Percentiles rank a stretch among this genome's conserved stretches.
These are phyloP conservation scores for Furnarius figulus DNA, from an alignment of 2,113 vertebrate species.

Conservation along the genomic window DNA sequence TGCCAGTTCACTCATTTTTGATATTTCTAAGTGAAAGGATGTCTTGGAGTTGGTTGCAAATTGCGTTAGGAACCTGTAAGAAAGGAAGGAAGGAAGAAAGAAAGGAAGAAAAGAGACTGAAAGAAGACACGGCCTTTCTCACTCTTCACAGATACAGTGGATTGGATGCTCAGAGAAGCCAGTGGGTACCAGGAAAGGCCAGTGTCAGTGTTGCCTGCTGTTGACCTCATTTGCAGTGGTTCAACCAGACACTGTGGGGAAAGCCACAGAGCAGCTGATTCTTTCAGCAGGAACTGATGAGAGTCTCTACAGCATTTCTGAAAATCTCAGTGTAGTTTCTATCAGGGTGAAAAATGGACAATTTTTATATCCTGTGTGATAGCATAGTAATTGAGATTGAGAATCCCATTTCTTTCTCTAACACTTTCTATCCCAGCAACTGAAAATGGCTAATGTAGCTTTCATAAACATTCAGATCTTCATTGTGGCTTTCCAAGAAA, in stretches of 20 bases:
- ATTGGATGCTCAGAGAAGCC: slow-evolving; percentile 3
- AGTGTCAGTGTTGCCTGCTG: slow-evolving; percentile 24
- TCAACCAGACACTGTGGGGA: background rate
- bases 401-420: slow-evolving; percentile 60
- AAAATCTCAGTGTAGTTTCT: slow-evolving; percentile 51
- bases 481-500: slow-evolving; percentile 35
- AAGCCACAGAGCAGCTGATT: slow-evolving; percentile 36
- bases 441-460: slow-evolving; percentile 43
- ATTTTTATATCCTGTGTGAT: slow-evolving; percentile 55
- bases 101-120: slow-evolving; percentile 50
- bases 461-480: slow-evolving; percentile 31
- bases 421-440: slow-evolving; percentile 59
- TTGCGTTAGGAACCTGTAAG: slow-evolving; percentile 50
- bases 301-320: slow-evolving; percentile 50
- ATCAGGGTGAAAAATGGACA: slow-evolving; percentile 35
- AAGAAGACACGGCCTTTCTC: slow-evolving; percentile 41
- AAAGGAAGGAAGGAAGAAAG: slow-evolving; percentile 50
- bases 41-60: slow-evolving; percentile 22
- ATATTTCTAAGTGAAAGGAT: slow-evolving; percentile 61
- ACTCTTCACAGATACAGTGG: background rate
- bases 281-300: slow-evolving; percentile 21
- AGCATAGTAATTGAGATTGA: slow-evolving; percentile 50
- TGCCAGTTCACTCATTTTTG: slow-evolving; percentile 70
- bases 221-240: background rate
- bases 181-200: background rate